These are phyloP conservation scores for Athrips mouffetella DNA, from an alignment of 2,888 invertebrate genomes.

Conservation along the genomic window DNA sequence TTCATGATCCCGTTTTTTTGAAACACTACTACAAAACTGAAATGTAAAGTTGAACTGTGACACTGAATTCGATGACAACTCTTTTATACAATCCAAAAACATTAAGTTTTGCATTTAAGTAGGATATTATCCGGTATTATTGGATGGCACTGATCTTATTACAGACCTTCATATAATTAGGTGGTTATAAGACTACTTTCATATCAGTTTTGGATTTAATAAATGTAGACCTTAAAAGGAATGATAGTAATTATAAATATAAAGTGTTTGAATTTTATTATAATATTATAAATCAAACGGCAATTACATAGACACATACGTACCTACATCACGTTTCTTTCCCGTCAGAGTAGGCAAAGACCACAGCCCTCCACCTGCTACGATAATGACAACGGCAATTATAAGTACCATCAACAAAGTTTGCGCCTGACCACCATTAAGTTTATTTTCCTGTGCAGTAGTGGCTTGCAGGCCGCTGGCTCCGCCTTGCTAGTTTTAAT, in stretches of 20 bases:
- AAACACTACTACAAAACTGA: neutral
- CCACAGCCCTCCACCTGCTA: no score
- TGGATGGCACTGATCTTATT: slow-evolving; percentile 36
- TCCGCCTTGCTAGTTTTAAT: no score
- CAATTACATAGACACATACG: no score
- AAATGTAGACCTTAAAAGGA: slow-evolving; percentile 11
- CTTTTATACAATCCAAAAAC: slow-evolving; percentile 51
- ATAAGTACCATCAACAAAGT: no score
- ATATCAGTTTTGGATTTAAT: slow-evolving; percentile 23
- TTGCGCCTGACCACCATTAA: no score
- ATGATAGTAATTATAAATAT: neutral
- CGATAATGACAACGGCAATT: no score
- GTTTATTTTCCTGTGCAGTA: no score
- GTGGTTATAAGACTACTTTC: slow-evolving; percentile 8
- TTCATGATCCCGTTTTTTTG: neutral
- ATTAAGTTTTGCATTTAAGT: slow-evolving; percentile 35
- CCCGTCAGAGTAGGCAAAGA: no score
- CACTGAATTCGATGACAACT: slow-evolving; percentile 25
- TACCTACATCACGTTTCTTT: no score
- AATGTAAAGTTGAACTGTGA: slow-evolving; percentile 41
- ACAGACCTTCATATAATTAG: slow-evolving; percentile 43
- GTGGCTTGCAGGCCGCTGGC: no score
- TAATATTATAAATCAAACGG: no score
- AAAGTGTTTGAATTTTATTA: no score
- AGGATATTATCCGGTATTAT: slow-evolving; percentile 31